Conservation (phyloP, 2,888 invertebrate species). For the Microplitis deprimator region DNA sequence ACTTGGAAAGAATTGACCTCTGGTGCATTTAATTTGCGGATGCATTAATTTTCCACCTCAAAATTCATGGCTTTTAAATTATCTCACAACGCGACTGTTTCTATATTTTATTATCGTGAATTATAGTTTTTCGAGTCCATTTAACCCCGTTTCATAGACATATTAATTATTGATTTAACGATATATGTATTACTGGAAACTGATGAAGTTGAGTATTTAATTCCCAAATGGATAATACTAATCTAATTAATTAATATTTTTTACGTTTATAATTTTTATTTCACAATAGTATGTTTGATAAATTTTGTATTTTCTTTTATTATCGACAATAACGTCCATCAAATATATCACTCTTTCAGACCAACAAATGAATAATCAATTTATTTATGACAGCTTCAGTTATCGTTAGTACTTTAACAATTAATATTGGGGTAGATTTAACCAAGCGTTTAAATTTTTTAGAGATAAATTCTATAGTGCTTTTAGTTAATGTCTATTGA, state of each 20-base stretch:
- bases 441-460: neutral
- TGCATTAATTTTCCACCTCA: slow-evolving; percentile 39
- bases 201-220: neutral
- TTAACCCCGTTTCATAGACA: neutral
- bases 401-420: neutral
- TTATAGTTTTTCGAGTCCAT: neutral
- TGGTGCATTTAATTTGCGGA: slow-evolving; percentile 43
- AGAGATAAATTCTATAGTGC: neutral
- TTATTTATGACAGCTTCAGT: neutral
- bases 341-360: neutral
- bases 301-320: too few species aligned
- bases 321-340: neutral
- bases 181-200: neutral
- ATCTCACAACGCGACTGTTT: slow-evolving; percentile 16
- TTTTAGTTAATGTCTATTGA: neutral
- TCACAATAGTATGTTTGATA: too few species aligned
- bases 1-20: slow-evolving; percentile 37
- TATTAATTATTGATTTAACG: neutral
- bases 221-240: neutral
- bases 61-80: slow-evolving; percentile 29
- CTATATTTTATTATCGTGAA: neutral
- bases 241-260: too few species aligned
- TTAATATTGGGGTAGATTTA: neutral
- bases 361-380: neutral
- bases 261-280: too few species aligned